Base-by-base conservation (phyloP, 92 coral and sea anemone genomes). In the Palythoa caribaeorum region DNA sequence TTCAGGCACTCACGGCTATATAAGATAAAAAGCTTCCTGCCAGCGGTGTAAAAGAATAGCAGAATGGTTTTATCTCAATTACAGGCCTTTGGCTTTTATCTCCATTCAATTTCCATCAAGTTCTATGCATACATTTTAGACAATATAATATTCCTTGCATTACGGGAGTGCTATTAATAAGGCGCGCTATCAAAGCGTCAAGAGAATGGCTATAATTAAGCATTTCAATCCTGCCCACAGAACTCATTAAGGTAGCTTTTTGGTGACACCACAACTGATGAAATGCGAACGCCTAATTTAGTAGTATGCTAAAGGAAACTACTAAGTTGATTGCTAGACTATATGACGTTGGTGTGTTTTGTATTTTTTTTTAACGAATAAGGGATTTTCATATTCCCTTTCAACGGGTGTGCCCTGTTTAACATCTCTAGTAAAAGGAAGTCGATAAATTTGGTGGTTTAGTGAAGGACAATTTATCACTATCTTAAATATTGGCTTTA, bases 401-500 rank as follows among this genome's bases (percentile, higher is more conserved):
- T 88, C 89, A 71, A 72, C 83, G 92, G 66, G 71, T 89, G 89
- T 57, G 87, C 89, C 76, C 90, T 87, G 94, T 88, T 95, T 93
- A 95, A 95, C 98, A 87, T 91, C 83, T 77, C 87, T 71, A 83
- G 88, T 88, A 91, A 88, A 94, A 91, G 90, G 89, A 76, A 83
- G 88, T 85, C 97, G 96, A 91, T 92, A 94, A 94, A 94, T 87
- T 90, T 93, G 94, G 89, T 94, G 89, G 96, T 79, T 83, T 81
- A 80, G 94, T 90, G 96, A 91, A 93, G 90, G 92, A 91, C 96
- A 93, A 93, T 95, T 95, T 93, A 90, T 89, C 94, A 95, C 93
- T 92, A 91, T 93, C 92, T 87, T 94, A 95, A 95, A 95, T 95
- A 93, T 95, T 95, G 96, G 96, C 94, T 93, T 93, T 93, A 87